These are phyloP conservation scores for Catamblyrhynchus diadema DNA, from an alignment of 2,797 vertebrate genomes.

Conservation along the genomic window DNA sequence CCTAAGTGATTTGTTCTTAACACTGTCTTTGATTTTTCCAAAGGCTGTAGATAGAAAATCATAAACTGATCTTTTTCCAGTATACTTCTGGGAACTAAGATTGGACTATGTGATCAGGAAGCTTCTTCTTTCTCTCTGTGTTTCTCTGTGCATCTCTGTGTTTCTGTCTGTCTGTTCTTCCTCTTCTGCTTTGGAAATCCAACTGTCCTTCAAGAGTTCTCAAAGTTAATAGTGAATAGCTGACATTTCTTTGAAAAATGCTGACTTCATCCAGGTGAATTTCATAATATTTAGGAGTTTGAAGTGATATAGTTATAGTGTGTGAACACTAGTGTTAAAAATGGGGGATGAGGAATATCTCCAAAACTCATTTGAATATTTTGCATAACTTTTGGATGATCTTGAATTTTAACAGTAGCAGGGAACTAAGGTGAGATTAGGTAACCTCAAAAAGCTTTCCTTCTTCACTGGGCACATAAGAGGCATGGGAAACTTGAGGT, in stretches of 20 bases:
- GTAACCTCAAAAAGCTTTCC: not conserved
- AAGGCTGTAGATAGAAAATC: not conserved
- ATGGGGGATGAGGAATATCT: accelerated
- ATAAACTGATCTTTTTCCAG: not conserved
- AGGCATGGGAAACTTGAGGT: not conserved
- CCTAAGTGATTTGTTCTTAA: not conserved
- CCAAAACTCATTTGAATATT: not conserved
- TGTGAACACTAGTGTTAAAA: not conserved
- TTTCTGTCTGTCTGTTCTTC: not conserved
- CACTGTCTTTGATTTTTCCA: not conserved
- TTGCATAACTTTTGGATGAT: not conserved
- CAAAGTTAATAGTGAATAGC: not conserved
- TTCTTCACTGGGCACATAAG: not conserved
- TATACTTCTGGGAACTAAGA: not conserved
- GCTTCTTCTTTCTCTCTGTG: not conserved
- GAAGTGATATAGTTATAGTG: not conserved
- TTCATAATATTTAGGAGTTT: not conserved
- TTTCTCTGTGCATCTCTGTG: not conserved
- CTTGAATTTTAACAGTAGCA: not conserved
- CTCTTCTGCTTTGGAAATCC: not conserved
- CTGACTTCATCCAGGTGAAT: not conserved
- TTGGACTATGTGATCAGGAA: not conserved
- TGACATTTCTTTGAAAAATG: not conserved
- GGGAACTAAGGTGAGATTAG: not conserved
- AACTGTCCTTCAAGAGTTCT: not conserved